These are phyloP conservation scores for Propithecus deckenii DNA, from an alignment of 2,797 vertebrate genomes.

Conservation along the genomic window DNA sequence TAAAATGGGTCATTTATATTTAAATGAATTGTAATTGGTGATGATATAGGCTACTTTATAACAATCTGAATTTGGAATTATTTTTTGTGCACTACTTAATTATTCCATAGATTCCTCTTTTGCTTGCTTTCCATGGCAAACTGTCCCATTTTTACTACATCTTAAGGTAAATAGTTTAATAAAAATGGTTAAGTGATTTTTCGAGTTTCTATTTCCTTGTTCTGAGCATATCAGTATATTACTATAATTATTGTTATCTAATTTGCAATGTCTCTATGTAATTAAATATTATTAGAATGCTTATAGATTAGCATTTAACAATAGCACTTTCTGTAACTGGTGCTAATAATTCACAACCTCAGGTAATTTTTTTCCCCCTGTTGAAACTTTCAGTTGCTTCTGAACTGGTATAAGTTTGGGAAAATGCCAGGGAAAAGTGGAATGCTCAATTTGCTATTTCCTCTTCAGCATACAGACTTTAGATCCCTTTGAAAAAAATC, in stretches of 20 bases:
- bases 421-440: not conserved
- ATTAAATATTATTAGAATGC: not conserved
- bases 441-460: constrained; percentile 10
- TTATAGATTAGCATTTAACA: constrained; percentile 28
- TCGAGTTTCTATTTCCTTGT: not conserved
- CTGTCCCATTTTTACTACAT: not conserved
- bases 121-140: not conserved
- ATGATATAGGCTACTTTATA: not conserved
- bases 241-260: constrained; percentile 2
- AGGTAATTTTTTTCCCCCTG: not conserved
- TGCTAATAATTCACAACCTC: not conserved
- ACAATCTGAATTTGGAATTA: not conserved
- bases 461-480: not conserved
- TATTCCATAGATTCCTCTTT: not conserved
- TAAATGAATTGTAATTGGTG: not conserved
- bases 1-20: not conserved
- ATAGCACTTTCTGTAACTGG: not conserved
- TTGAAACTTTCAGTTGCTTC: constrained; percentile 35
- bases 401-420: constrained; percentile 25
- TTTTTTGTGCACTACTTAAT: not conserved
- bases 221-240: not conserved
- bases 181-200: not conserved
- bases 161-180: constrained; percentile 21
- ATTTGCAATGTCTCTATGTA: not conserved
- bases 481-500: constrained; percentile 22